phyloP scores from a whole-genome alignment of 2,888 invertebrate genomes.

The Archips crataeganus region DNA sequence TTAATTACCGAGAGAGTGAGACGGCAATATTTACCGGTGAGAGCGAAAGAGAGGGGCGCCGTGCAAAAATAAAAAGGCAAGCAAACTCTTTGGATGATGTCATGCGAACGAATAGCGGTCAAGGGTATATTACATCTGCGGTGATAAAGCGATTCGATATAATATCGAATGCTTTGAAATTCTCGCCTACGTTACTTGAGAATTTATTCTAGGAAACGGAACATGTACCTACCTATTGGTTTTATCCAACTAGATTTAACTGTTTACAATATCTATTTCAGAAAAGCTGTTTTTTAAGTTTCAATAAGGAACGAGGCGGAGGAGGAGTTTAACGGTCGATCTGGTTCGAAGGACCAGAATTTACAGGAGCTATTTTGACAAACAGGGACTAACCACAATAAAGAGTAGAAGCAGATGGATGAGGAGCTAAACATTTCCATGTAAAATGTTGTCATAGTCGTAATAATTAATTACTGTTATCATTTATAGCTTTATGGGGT shows the following conservation, averaged over 20 bases:
- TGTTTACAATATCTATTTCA: not conserved
- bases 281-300: not conserved
- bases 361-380: too few relatives aligned
- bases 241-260: not conserved
- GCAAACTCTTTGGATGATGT: slow-evolving; percentile 69
- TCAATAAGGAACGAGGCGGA: not conserved
- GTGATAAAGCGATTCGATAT: slow-evolving; percentile 49
- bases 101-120: slow-evolving; percentile 79
- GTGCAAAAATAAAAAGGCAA: slow-evolving; percentile 72
- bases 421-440: too few relatives aligned
- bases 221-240: not conserved
- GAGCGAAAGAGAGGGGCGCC: slow-evolving; percentile 57
- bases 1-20: slow-evolving; percentile 48
- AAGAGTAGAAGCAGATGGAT: too few relatives aligned
- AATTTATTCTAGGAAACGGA: slow-evolving; percentile 21
- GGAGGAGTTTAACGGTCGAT: not conserved
- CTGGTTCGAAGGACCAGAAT: not conserved
- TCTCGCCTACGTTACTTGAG: slow-evolving; percentile 6
- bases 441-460: too few relatives aligned
- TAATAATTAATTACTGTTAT: too few relatives aligned
- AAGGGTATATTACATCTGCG: slow-evolving; percentile 65
- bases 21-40: slow-evolving; percentile 28
- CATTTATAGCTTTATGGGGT: too few relatives aligned
- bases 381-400: too few relatives aligned
- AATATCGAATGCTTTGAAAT: slow-evolving; percentile 16